Evolutionary conservation across 2,113 vertebrate genomes (phyloP).

Genomic region (Anguilla rostrata): DNA sequence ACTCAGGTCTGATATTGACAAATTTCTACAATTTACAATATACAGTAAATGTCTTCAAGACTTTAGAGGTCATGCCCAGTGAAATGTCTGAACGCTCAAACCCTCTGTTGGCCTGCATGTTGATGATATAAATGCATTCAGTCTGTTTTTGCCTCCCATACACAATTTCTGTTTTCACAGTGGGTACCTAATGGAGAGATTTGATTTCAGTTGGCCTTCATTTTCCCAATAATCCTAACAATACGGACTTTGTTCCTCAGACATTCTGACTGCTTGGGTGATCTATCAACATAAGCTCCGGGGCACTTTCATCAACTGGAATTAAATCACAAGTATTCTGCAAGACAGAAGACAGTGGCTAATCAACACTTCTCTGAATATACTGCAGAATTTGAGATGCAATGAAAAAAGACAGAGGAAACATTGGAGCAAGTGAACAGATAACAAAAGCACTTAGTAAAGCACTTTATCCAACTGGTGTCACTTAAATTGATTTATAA

Average conservation of each 20-base stretch:
- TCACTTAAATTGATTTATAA: neutral
- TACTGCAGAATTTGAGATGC: neutral
- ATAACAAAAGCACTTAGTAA: neutral
- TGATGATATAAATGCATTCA: neutral
- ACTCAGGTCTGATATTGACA: slow-evolving; percentile 26
- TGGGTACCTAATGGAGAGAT: neutral
- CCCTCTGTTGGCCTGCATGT: neutral
- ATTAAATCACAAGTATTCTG: neutral
- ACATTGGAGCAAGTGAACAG: neutral
- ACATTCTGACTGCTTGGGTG: slow-evolving; percentile 1
- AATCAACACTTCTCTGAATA: neutral
- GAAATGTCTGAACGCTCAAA: neutral
- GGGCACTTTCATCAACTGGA: neutral
- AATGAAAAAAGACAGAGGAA: neutral
- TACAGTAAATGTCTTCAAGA: neutral
- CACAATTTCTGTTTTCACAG: neutral
- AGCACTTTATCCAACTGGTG: neutral
- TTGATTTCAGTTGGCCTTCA: neutral
- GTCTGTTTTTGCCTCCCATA: neutral
- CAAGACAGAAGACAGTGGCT: neutral
- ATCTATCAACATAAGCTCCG: neutral
- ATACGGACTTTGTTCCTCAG: neutral
- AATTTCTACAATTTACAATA: neutral
- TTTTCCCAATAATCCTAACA: neutral
- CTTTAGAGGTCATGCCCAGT: neutral